Base-by-base conservation (phyloP, 92 coral and sea anemone species). In the Porites rus region DNA sequence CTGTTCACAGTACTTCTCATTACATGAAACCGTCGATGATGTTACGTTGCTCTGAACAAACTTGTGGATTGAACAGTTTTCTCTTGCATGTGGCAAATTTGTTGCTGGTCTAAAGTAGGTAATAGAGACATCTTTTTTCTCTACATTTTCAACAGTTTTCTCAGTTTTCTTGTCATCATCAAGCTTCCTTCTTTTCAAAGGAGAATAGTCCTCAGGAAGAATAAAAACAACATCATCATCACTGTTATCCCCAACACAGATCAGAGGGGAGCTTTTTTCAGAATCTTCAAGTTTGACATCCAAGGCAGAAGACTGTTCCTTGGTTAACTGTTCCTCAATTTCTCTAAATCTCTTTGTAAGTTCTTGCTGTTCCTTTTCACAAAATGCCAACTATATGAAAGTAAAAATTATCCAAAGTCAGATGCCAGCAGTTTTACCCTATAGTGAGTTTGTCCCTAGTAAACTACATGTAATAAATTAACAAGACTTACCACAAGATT, bases 141-240 rank as follows among this genome's bases (percentile, higher is more conserved):
- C 21, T 9, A 65, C 75, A n/a, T 77, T 61, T 7, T 24, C 21
- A n/a, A 28, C 68, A 50, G 60, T 62, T 52, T 59, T 87, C 58
- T 38, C 58, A 8, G 66, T 65, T 77, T 56, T 77, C 70, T 78
- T 77, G 17, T 85, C 94, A 11, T 74, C 79, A 19, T 88, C 83
- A 10, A 88, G 84, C 75, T 72, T 79, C 25, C 69, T 77, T 72
- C 83, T 92, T 63, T 94, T 93, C 79, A 66, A 75, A 50, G 98
- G 98, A 22, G 98, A 94, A 74, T 94, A 92, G 9, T 92, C 90
- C 73, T 94, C 96, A 21, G 98, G 98, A 50, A 86, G 91, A 38
- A 94, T 87, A 88, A 92, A 94, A 38, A 88, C 81, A 28, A 94
- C 79, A 1, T 94, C 98, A 28, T 84, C 98, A 63, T 89, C 92